A percentile compares a stretch with the other conserved stretches of the same genome.
Conservation (phyloP, 1,140 invertebrate genomes). For the Drosophila trapezifrons region DNA sequence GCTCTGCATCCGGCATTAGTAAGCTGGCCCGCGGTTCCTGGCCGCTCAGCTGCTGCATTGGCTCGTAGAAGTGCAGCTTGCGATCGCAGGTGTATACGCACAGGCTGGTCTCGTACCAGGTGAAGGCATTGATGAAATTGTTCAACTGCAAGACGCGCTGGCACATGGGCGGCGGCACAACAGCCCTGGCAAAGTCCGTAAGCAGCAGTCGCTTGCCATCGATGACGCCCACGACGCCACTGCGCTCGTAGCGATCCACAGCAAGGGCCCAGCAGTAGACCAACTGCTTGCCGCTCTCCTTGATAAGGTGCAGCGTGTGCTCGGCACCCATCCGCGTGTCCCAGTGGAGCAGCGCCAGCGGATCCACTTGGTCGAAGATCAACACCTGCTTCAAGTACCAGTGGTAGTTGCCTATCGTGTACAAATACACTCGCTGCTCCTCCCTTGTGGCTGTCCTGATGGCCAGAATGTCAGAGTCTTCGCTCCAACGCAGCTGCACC, state of each 20-base stretch:
- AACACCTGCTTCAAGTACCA: constrained; percentile 94
- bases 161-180: constrained; percentile 94
- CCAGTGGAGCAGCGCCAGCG: constrained; percentile 87
- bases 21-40: constrained; percentile 1
- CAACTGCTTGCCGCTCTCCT: constrained; percentile 85
- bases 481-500: constrained; percentile 90
- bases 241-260: constrained; percentile 71
- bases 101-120: constrained; percentile 37
- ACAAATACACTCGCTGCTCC: constrained; percentile 88
- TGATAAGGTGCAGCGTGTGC: constrained; percentile 87
- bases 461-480: constrained; percentile 90
- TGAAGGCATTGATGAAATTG: constrained; percentile 85
- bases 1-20: constrained; percentile 2
- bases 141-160: constrained; percentile 87
- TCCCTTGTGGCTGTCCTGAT: constrained; percentile 85
- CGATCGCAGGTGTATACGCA: constrained; percentile 55
- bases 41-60: constrained; percentile 4
- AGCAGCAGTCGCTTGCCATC: constrained; percentile 90
- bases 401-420: constrained; percentile 93
- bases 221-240: constrained; percentile 89
- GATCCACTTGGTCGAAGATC: constrained; percentile 57
- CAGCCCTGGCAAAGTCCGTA: constrained; percentile 89
- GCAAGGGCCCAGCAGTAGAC: constrained; percentile 84
- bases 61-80: constrained; percentile 41
- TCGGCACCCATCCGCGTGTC: constrained; percentile 86